Base-by-base conservation (phyloP, 2,113 vertebrate species). In the Piprites chloris region DNA sequence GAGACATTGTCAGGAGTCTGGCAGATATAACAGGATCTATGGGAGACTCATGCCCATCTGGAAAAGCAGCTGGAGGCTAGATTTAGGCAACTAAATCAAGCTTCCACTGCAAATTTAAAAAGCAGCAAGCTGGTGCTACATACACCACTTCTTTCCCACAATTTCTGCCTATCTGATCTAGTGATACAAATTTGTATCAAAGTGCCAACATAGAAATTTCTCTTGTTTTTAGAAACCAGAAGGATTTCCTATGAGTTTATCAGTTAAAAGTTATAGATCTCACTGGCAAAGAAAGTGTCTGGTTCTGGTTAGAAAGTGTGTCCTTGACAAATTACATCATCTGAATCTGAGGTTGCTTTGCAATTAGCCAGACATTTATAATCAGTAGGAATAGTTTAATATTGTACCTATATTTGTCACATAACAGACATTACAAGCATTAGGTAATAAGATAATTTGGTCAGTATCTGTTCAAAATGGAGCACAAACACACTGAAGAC, bases 21-120 rank as follows among this genome's bases (percentile, higher is more conserved):
- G 85, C 82, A 96, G 67, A 89, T 72, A 52, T 1, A 85, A 72
- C 58, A 79, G 78, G 53, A 94, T 94, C 85, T 75, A 72, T 35
- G 53, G 71, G 81, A 95, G 74, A 75, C 49, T 87, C 74, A 65
- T 9, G 37, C 66, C 82, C 58, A 28, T 87, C 87, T 95, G 92
- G 78, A 87, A 91, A 89, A 49, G 82, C 92, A 95, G 81, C 94
- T 93, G 90, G 74, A 90, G 46, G 69, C 80, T 49, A 53, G 50
- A 71, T 66, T 89, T 80, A 86, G 76, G 74, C 73, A 94, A 79
- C 85, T 75, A 93, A 85, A 95, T 93, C 84, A 89, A 94, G 77
- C 11, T 82, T 81, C 35, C 49, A 41, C 28, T 69, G 58, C 24
- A 92, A 86, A 87, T 47, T 84, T 59, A 37, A 82, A 85, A 94